Base-by-base conservation (phyloP, 2,888 invertebrate genomes). In the Bombylius discolor region DNA sequence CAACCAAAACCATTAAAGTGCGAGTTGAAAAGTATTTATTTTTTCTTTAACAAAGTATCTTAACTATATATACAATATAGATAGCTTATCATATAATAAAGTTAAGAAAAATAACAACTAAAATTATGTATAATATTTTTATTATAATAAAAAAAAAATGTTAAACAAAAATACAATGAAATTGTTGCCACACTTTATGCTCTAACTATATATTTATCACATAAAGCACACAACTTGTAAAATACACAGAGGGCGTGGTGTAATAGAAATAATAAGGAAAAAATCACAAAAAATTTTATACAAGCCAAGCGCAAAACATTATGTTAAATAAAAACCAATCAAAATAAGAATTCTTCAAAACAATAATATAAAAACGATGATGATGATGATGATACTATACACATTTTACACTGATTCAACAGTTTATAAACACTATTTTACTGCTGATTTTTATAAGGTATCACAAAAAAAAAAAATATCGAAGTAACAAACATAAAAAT, bases 211-310 rank as follows among this genome's bases (percentile, higher is more conserved):
- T 7, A 36, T 36, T 36, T 36, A 36, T 4, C 39, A 42, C 39
- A 42, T 11, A 42, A 11, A 42, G 39, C 11, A 23, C 23, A 23
- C 23, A 42, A 42, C 8, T 42, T 42, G 34, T 14, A 48, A 54
- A 45, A 45, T 33, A 54, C 14, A 54, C 53, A 54, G 53, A 44
- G 48, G 53, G 53, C 53, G 53, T 54, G 53, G 53, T 45, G 14
- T 33, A 34, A 44, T n/a, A 11, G 32, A 51, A 51, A 51, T 36
- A 12, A 44, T 23, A 23, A 23, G 48, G 36, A 42, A 13, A 54
- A 54, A 49, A 54, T 47, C 47, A 47, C 9, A 47, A 13, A 47
- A 12, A 47, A 47, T 13, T 23, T 31, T n/a, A 9, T 31, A 13
- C 44, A 49, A 54, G n/a, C 34, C 44, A 14, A 54, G 34, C 49